Base-by-base conservation (phyloP, 2,113 vertebrate genomes). In the Notiomystis cincta region DNA sequence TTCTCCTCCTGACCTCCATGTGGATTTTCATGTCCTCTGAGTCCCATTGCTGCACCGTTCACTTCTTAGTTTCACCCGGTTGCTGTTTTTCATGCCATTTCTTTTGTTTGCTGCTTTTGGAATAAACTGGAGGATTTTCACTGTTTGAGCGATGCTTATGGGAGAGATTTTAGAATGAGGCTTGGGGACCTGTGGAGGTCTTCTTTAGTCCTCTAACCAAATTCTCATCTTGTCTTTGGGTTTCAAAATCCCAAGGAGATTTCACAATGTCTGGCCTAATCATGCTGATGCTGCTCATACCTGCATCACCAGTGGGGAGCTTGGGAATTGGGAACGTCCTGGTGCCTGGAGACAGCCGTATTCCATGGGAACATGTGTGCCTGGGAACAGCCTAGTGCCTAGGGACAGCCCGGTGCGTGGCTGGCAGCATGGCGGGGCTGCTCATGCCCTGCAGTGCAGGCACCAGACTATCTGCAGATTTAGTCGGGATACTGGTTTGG, bases 41-140 rank as follows among this genome's bases (percentile, higher is more conserved):
- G 54, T 76, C 31, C 35, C 35, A 13, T 4, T 69, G 35, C 62
- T 69, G 54, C n/a, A 15, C 47, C 0, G 0, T 75, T 82, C 25
- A 16, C 35, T 40, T 54, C 54, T 61, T 23, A 62, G 40, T 61
- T 82, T 76, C 35, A 54, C 12, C 10, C 11, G 0, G 0, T 48
- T 47, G 27, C 28, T 60, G 4, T 33, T 86, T 65, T 60, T 66
- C 8, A 30, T 35, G 24, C 38, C 7, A 4, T 35, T 75, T 42
- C 38, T 67, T 87, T 50, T 0, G 5, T 64, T 28, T 2, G 2
- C 30, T 51, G 33, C 57, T 35, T 81, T 62, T 76, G 67, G 44
- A 72, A 50, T 28, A 48, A 71, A 13, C 19, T 15, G 6, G 53
- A 83, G 30, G 33, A 47, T 56, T 72, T 91, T 38, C 20, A 35